Evolutionary conservation across 2,888 invertebrate genomes (phyloP), one percentile per base, ranked within the genome.

Genomic region (Plusia festucae): DNA sequence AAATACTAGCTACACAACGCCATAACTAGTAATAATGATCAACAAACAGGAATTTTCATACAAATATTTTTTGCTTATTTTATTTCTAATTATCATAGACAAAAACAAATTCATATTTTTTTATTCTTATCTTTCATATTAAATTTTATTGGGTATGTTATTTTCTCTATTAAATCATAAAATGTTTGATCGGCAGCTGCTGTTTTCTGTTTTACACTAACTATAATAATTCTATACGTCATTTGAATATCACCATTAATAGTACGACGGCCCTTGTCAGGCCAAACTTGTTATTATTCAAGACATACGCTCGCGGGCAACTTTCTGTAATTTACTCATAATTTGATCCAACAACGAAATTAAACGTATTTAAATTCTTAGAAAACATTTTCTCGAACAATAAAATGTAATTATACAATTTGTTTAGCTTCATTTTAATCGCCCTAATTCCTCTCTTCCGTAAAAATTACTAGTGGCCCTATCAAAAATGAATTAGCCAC

Each of bases 401-500:
- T 72, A 65, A 49, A 65, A 65, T 68, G 58, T 32, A 68, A 75
- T 71, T 71, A 71, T 13, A 15, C 59, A 72, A 74, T 77, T 74
- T 55, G 64, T 62, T 46, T 65, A 49, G 46, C 52, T 68, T 61
- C 20, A 65, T 58, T 54, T 66, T 60, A 71, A 70, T 67, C 69
- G 75, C 53, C 81, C 81, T 40, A 63, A 32, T 70, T 76, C 58
- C 64, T 62, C 32, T 58, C 24, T 71, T 71, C 76, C 53, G 60
- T 72, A 65, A 70, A 68, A 75, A 78, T 78, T 69, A 65, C 53
- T 65, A 76, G 73, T 57, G 70, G 84, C 83, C 81, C 82, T 86
- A 90, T 88, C 85, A 88, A 89, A 91, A 88, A 81, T 76, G 82
- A 78, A 89, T 90, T 88, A 89, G 86, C 74, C 68, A 81, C 76